Percentiles rank a stretch among this genome's conserved stretches.
Evolutionary conservation across 2,113 vertebrate genomes (phyloP).

Genomic region (Puffinus mauretanicus): DNA sequence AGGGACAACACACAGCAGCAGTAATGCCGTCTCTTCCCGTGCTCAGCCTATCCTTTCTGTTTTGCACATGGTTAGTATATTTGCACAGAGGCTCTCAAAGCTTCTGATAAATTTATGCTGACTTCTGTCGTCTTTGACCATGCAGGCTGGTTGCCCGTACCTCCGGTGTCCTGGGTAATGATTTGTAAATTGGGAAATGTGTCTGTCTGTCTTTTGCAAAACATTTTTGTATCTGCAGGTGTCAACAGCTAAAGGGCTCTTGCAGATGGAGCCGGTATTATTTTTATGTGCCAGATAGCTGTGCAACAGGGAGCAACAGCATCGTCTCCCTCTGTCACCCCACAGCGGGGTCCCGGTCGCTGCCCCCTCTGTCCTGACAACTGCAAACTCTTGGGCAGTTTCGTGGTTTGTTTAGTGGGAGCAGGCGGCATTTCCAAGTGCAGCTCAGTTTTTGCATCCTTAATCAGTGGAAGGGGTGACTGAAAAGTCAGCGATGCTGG

Average conservation of each 20-base stretch:
- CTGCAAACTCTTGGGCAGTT: neutral
- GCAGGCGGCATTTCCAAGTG: neutral
- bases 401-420: neutral
- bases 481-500: neutral
- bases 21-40: neutral
- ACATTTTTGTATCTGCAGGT: neutral
- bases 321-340: neutral
- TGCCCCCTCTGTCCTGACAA: neutral
- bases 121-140: neutral
- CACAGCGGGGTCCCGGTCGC: fast-evolving
- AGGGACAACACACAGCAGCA: neutral
- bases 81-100: neutral
- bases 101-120: neutral
- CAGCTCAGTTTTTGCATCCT: neutral
- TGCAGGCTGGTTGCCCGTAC: neutral
- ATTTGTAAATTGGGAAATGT: neutral
- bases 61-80: neutral
- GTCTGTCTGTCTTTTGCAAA: neutral
- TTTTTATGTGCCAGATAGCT: neutral
- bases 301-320: neutral
- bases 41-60: neutral
- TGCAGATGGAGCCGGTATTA: neutral
- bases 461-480: neutral
- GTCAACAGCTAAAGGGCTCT: neutral
- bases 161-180: neutral